phyloP scores from a whole-genome alignment of 2,888 invertebrate genomes.

The Priocnemis perturbator region DNA sequence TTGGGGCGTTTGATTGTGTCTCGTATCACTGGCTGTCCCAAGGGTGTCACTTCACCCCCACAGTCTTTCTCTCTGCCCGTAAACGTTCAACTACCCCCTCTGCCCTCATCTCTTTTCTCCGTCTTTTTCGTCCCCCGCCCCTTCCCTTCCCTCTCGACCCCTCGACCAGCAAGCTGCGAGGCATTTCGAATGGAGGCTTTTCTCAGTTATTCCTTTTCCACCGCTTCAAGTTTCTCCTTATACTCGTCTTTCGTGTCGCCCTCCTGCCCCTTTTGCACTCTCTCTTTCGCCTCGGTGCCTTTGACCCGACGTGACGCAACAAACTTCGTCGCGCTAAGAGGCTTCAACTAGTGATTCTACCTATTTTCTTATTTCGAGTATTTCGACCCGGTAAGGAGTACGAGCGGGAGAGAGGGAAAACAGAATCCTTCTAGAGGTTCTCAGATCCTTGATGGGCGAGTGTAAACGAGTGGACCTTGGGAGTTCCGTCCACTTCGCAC shows the following conservation, averaged over 20 bases:
- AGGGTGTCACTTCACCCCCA: slow-evolving; percentile 34
- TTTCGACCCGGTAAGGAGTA: neutral
- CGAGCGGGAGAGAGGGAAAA: slow-evolving; percentile 1
- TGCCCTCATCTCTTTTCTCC: slow-evolving; percentile 5
- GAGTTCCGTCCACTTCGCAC: neutral
- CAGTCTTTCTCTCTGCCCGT: slow-evolving; percentile 6
- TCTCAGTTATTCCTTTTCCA: slow-evolving; percentile 40
- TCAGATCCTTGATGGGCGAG: neutral
- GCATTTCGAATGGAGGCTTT: slow-evolving; percentile 48
- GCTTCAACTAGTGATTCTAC: slow-evolving; percentile 47
- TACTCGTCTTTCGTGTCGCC: neutral
- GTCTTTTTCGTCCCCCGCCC: slow-evolving; percentile 28
- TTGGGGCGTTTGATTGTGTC: slow-evolving; percentile 39
- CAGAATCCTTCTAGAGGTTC: neutral
- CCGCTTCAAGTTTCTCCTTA: slow-evolving; percentile 21
- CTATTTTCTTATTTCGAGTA: slow-evolving; percentile 29
- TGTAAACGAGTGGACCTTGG: neutral
- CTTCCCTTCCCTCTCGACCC: slow-evolving; percentile 34
- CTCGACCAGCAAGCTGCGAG: slow-evolving; percentile 36
- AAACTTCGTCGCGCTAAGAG: slow-evolving; percentile 44
- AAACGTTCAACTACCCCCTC: slow-evolving; percentile 19
- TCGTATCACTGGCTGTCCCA: slow-evolving; percentile 41
- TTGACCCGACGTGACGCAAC: slow-evolving; percentile 29
- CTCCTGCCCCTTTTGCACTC: slow-evolving; percentile 14
- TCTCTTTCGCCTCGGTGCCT: slow-evolving; percentile 1